Percentiles rank a stretch among this genome's conserved stretches.
phyloP scores from a whole-genome alignment of 2,797 vertebrate genomes.

The Chloroceryle inda region DNA sequence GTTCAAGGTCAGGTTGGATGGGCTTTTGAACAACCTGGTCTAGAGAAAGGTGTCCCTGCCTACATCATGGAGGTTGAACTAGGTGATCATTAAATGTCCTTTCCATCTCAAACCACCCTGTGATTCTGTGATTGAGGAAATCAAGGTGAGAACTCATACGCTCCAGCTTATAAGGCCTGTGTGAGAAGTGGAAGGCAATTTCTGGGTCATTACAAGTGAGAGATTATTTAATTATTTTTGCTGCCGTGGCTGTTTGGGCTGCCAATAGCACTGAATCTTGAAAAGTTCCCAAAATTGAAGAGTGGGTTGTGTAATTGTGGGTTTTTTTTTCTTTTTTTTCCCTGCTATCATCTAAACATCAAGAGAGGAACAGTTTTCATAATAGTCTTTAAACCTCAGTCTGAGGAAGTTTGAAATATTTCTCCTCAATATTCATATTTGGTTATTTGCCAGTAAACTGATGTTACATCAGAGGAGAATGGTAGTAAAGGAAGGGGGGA shows the following conservation, averaged over 20 bases:
- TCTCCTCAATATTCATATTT: neutral
- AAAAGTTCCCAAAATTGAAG: conserved; percentile 1
- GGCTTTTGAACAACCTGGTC: neutral
- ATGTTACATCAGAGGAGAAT: neutral
- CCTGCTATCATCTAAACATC: neutral
- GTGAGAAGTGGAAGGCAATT: neutral
- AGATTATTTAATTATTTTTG: neutral
- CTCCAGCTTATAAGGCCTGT: neutral
- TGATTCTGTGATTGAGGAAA: neutral
- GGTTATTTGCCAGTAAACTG: neutral
- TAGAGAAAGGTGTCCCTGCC: neutral
- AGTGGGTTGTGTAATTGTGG: neutral
- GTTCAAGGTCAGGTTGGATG: neutral
- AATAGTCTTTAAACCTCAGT: neutral
- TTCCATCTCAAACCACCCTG: neutral
- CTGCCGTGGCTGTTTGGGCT: neutral
- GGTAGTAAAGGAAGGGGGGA: neutral
- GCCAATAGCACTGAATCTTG: neutral
- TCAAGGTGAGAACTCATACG: neutral
- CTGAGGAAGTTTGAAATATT: neutral
- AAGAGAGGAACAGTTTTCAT: neutral
- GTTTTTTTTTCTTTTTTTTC: neutral
- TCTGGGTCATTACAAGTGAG: neutral
- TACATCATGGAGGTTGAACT: neutral
- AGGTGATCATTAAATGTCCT: neutral